Conservation (phyloP, 2,113 vertebrate species). For the Motacilla tschutschensis region DNA sequence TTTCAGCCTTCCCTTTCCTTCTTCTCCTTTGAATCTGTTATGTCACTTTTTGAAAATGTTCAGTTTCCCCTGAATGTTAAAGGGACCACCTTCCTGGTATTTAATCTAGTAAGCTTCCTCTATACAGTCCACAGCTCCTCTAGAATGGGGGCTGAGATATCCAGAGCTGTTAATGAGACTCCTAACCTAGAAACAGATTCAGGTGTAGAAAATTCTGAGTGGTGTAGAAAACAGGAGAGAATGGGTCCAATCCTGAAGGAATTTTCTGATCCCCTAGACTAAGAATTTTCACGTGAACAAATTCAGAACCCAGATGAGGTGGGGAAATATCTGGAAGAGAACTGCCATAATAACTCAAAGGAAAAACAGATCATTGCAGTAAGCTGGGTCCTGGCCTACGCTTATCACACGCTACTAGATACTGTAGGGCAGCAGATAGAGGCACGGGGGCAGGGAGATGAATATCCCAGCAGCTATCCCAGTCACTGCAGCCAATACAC, state of each 20-base stretch:
- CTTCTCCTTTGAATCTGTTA: background rate
- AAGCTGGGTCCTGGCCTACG: background rate
- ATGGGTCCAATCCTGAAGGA: background rate
- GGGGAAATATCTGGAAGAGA: background rate
- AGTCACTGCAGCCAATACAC: background rate
- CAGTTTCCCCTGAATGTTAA: background rate
- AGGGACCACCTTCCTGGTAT: background rate
- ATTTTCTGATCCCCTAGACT: background rate
- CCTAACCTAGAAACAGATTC: background rate
- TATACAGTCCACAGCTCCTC: background rate
- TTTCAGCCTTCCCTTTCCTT: background rate
- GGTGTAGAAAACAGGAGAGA: background rate
- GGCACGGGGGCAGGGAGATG: background rate
- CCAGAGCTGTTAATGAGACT: background rate
- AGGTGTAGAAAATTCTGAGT: too few relatives aligned
- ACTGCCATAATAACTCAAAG: background rate
- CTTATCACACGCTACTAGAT: background rate
- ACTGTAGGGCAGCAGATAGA: background rate
- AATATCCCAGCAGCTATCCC: background rate
- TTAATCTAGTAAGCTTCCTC: background rate
- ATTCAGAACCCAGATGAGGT: background rate
- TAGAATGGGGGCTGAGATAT: background rate
- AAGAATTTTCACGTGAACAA: background rate
- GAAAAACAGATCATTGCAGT: background rate
- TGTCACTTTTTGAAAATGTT: background rate